Evolutionary conservation across 2,888 invertebrate species (phyloP).

Genomic region (Pristionchus maxplancki): DNA sequence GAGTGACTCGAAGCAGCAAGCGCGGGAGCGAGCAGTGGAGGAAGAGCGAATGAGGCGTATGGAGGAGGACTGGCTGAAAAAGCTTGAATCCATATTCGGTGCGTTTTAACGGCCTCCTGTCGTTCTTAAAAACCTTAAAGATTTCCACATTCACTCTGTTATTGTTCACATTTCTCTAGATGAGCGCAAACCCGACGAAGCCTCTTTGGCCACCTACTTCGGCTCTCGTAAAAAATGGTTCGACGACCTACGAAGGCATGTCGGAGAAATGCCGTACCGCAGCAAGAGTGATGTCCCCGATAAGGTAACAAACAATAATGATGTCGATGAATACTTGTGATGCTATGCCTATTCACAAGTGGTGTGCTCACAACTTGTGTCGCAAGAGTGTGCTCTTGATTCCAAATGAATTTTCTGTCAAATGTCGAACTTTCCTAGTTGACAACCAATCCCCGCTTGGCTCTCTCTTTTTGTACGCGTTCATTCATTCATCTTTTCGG

Average conservation of each 20-base stretch:
- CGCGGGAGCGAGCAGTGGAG: neutral
- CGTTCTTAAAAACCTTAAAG: no score
- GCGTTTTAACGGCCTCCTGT: no score
- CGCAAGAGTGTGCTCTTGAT: neutral
- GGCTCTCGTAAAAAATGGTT: conserved; percentile 23
- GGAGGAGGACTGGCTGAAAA: conserved; percentile 41
- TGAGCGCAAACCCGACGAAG: neutral
- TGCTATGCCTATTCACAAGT: neutral
- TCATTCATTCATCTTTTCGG: no score
- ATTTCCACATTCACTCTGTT: neutral
- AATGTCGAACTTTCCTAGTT: no score
- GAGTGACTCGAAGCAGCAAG: conserved; percentile 19
- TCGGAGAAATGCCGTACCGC: conserved; percentile 38
- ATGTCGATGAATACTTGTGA: no score
- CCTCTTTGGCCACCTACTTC: conserved; percentile 20
- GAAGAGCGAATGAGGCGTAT: neutral
- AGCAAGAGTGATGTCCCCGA: conserved; percentile 38
- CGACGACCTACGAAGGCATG: conserved; percentile 39
- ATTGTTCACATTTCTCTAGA: conserved; percentile 10
- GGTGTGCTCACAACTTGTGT: neutral
- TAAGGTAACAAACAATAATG: no score
- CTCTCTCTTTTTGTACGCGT: no score
- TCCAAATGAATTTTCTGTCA: no score
- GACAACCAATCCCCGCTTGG: no score
- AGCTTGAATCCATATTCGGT: conserved; percentile 38